Conservation (phyloP, 2,888 invertebrate genomes). For the Philereme vetulata region DNA sequence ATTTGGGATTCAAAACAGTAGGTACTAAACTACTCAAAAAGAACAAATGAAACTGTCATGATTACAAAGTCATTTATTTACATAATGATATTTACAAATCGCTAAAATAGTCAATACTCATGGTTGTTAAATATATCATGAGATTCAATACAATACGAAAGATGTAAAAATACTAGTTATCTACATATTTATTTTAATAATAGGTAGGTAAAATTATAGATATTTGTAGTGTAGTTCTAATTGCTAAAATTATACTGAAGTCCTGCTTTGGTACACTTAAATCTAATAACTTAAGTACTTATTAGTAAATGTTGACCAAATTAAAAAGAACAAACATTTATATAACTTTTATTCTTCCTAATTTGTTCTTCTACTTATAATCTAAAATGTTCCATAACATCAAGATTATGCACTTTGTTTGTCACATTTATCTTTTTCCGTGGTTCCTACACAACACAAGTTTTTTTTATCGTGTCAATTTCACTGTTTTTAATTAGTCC, state of each 20-base stretch:
- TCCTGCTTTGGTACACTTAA: constrained; percentile 61
- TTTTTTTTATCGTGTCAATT: constrained; percentile 19
- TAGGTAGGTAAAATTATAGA: neutral
- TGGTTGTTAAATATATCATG: constrained; percentile 23
- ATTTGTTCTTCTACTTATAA: constrained; percentile 50
- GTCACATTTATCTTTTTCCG: constrained; percentile 13
- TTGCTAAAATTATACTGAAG: constrained; percentile 30
- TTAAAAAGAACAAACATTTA: constrained; percentile 58
- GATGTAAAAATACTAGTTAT: constrained; percentile 8
- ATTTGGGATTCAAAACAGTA: neutral
- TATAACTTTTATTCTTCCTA: constrained; percentile 53
- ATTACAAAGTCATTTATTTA: constrained; percentile 36
- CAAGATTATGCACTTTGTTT: neutral
- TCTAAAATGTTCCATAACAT: neutral
- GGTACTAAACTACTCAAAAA: neutral
- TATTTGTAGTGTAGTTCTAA: constrained; percentile 8
- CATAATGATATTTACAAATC: constrained; percentile 36
- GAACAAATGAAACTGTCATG: constrained; percentile 5
- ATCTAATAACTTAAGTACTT: constrained; percentile 32
- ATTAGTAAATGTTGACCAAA: constrained; percentile 52
- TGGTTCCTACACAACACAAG: constrained; percentile 11
- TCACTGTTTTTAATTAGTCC: constrained; percentile 29
- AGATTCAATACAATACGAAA: constrained; percentile 10
- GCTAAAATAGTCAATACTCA: constrained; percentile 32
- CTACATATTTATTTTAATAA: constrained; percentile 12